A percentile compares a stretch with the other conserved stretches of the same genome.
Conservation (phyloP, 2,113 vertebrate species). For the Pachyramphus minor region DNA sequence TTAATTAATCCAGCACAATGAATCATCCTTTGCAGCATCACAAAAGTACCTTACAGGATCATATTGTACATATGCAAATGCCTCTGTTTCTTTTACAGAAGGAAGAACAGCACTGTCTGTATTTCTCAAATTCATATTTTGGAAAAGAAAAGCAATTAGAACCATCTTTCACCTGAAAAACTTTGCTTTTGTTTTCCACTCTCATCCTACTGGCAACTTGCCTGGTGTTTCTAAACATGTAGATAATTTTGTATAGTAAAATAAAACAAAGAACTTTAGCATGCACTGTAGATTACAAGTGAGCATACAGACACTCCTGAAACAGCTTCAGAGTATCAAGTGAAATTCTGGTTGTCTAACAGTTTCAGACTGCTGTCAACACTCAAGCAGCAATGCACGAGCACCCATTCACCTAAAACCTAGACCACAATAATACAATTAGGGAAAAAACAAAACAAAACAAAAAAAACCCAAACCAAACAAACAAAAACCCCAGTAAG, state of each 20-base stretch:
- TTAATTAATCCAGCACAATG: slow-evolving; percentile 20
- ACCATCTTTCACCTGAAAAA: not conserved
- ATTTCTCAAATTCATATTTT: not conserved
- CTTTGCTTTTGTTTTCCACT: not conserved
- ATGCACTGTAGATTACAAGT: not conserved
- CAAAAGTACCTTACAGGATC: not conserved
- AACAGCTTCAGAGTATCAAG: not conserved
- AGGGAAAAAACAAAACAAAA: not conserved
- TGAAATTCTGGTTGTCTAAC: not conserved
- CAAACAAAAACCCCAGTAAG: not conserved
- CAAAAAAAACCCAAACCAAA: too few relatives aligned
- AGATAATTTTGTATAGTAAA: not conserved
- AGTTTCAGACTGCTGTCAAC: not conserved
- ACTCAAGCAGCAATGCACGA: not conserved
- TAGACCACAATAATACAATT: not conserved
- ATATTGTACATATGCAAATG: not conserved
- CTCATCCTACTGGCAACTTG: not conserved
- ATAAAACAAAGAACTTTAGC: not conserved
- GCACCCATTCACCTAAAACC: not conserved
- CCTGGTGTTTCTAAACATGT: not conserved
- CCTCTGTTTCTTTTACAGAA: not conserved
- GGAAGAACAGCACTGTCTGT: not conserved
- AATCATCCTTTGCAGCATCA: not conserved
- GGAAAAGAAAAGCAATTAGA: slow-evolving; percentile 1
- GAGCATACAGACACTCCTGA: not conserved